These are phyloP conservation scores for Calosoma granatense DNA, from an alignment of 1,140 invertebrate genomes.

Conservation along the genomic window DNA sequence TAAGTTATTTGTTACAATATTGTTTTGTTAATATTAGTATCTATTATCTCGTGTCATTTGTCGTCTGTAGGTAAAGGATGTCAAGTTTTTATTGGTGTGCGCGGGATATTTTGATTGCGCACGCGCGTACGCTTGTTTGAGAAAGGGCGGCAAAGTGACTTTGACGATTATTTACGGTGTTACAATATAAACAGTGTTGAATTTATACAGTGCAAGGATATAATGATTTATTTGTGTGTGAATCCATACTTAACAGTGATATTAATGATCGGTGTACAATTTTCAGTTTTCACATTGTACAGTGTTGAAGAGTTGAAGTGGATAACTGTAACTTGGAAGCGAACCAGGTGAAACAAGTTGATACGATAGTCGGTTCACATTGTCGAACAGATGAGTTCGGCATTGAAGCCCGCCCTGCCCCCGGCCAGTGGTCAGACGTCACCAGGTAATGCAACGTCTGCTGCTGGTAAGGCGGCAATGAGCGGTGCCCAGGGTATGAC, in stretches of 20 bases:
- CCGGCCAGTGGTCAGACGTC: constrained; percentile 35
- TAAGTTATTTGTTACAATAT: constrained; percentile 4
- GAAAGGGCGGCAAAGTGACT: constrained; percentile 7
- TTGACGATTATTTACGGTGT: no score
- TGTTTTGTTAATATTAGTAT: constrained; percentile 4
- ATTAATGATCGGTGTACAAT: no score
- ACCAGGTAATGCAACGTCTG: constrained; percentile 10
- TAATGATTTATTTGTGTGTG: no score
- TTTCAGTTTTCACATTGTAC: no score
- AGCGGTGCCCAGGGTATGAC: not conserved
- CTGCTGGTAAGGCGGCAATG: constrained; percentile 7
- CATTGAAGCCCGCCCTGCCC: constrained; percentile 42
- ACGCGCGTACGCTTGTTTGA: constrained; percentile 8
- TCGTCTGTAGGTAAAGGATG: constrained; percentile 8
- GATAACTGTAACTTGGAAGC: no score
- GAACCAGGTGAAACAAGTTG: no score
- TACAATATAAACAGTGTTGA: no score
- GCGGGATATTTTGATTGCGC: constrained; percentile 1
- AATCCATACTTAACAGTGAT: no score
- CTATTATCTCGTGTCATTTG: constrained; percentile 3
- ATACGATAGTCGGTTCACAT: no score
- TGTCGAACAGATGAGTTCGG: constrained; percentile 39
- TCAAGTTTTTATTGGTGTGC: constrained; percentile 6
- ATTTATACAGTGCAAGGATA: no score
- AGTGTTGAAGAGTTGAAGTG: no score